Conservation (phyloP, 2,888 invertebrate genomes). For the Anticlea derivata region DNA sequence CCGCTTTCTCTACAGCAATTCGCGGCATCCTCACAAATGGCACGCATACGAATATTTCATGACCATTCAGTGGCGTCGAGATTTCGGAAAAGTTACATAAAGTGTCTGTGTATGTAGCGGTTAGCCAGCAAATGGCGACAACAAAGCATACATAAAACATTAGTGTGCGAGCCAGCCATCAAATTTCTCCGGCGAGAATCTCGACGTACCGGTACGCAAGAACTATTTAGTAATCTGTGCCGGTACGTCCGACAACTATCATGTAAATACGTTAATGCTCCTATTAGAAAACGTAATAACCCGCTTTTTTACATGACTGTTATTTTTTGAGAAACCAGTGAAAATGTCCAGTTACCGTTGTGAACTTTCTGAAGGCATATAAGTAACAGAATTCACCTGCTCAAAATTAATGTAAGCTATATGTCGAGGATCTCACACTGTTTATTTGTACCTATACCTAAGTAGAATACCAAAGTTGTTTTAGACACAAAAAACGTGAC, state of each 20-base stretch:
- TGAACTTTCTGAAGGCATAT: too few species aligned
- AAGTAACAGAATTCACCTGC: too few species aligned
- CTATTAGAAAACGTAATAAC: too few species aligned
- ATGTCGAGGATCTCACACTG: too few species aligned
- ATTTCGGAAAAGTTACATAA: constrained; percentile 41
- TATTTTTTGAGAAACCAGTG: too few species aligned
- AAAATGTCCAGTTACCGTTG: too few species aligned
- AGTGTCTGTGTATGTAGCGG: constrained; percentile 38
- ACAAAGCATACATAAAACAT: constrained; percentile 71
- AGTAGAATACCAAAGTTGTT: constrained; percentile 1
- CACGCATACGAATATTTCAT: constrained; percentile 32
- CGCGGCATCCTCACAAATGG: constrained; percentile 34
- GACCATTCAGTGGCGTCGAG: constrained; percentile 14
- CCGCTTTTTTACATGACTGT: too few species aligned
- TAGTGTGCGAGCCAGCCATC: constrained; percentile 51
- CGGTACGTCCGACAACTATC: constrained; percentile 38
- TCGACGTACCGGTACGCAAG: constrained; percentile 51
- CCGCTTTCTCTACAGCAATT: constrained; percentile 40
- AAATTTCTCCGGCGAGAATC: constrained; percentile 75
- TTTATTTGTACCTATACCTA: neutral
- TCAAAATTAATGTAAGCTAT: too few species aligned
- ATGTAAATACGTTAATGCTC: constrained; percentile 10
- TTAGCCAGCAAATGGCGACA: constrained; percentile 40
- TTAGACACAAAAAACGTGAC: constrained; percentile 35
- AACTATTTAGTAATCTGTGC: too few species aligned